Evolutionary conservation across 1,140 invertebrate species (phyloP).

Genomic region (Megalopta genalis): DNA sequence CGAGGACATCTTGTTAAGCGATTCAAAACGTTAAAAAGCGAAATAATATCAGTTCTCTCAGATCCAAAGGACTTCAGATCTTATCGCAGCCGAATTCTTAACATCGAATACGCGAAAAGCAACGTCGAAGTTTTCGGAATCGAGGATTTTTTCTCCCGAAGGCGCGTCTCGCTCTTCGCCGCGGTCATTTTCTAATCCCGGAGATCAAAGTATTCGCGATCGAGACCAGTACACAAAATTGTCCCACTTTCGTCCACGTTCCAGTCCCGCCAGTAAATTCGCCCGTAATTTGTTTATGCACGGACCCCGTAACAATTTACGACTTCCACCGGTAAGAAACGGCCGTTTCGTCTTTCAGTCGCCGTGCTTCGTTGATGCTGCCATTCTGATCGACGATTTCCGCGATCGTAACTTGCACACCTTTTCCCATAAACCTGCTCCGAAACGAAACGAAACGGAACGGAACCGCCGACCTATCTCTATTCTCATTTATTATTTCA

Average conservation of each 20-base stretch:
- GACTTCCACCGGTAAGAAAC: constrained; percentile 31
- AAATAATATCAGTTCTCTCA: no score
- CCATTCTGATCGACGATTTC: constrained; percentile 53
- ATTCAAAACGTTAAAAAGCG: no score
- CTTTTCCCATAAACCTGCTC: constrained; percentile 13
- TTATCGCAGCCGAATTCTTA: no score
- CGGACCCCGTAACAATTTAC: constrained; percentile 33
- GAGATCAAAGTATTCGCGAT: constrained; percentile 13
- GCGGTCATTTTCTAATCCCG: background rate
- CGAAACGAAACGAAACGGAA: no score
- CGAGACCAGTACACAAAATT: constrained; percentile 5
- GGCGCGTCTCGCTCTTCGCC: no score
- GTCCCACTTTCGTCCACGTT: constrained; percentile 2
- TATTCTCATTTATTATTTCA: background rate
- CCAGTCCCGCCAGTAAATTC: constrained; percentile 23
- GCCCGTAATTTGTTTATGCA: constrained; percentile 41
- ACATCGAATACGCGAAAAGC: no score
- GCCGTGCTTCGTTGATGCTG: background rate
- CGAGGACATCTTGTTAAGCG: no score
- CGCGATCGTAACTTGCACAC: constrained; percentile 37
- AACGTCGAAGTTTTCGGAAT: no score
- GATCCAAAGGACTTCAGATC: no score
- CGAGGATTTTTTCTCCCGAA: no score
- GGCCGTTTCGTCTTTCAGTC: background rate
- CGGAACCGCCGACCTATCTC: background rate